Conservation (phyloP, 2,797 vertebrate species). For the Mormyrops attenuatus region DNA sequence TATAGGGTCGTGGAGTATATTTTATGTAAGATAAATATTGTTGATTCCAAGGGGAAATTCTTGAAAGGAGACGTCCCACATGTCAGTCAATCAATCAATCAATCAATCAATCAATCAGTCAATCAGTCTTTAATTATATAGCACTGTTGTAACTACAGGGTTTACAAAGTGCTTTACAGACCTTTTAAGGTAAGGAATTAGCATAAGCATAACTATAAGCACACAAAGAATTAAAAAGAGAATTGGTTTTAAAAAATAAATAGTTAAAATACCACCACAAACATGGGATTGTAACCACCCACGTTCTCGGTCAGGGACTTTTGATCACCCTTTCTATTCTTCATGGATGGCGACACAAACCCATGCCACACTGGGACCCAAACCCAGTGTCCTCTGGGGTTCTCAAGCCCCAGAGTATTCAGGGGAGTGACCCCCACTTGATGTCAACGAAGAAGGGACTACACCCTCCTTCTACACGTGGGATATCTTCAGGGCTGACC, state of each 20-base stretch:
- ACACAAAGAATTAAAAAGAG: not conserved
- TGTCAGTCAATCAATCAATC: not conserved
- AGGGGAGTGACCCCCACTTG: not conserved
- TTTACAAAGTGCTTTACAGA: not conserved
- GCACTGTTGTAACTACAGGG: not conserved
- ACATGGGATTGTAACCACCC: not conserved
- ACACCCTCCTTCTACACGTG: not conserved
- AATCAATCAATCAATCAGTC: not conserved
- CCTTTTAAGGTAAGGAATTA: not conserved
- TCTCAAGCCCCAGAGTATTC: not conserved
- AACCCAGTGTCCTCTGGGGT: not conserved
- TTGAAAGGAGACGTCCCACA: not conserved
- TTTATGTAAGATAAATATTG: not conserved
- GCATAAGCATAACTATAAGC: not conserved
- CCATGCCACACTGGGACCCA: not conserved
- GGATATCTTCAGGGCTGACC: not conserved
- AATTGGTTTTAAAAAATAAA: not conserved
- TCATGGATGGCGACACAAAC: not conserved
- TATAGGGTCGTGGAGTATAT: not conserved
- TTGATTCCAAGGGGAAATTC: not conserved
- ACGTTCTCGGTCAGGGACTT: not conserved
- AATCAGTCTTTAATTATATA: not conserved
- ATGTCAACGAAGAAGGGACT: not conserved
- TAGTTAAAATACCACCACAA: not conserved
- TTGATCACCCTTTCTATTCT: not conserved